These are phyloP conservation scores for Invenusta paracnida DNA, from an alignment of 2,888 invertebrate genomes.

Conservation along the genomic window DNA sequence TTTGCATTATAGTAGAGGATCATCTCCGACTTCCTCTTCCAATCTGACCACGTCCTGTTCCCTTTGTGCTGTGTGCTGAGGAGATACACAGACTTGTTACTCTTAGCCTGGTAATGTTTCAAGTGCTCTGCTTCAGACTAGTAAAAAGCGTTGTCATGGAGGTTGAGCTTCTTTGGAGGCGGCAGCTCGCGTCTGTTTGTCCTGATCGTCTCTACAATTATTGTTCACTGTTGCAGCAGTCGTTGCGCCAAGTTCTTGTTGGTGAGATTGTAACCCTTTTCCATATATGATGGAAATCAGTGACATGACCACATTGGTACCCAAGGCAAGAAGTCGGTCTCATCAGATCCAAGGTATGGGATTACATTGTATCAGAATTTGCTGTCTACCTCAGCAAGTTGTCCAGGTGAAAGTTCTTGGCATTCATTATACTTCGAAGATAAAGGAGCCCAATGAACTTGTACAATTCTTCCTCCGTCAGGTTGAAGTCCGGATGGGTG, in stretches of 20 bases:
- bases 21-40: constrained; percentile 27
- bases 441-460: constrained; percentile 23
- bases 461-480: constrained; percentile 13
- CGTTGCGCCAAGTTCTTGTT: too few species aligned
- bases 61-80: not conserved
- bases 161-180: not conserved
- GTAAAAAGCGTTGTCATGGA: not conserved
- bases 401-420: constrained; percentile 11
- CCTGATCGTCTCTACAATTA: not conserved
- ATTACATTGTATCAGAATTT: not conserved
- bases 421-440: constrained; percentile 25
- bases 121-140: not conserved
- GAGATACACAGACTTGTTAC: not conserved
- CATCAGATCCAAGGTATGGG: too few species aligned
- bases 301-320: too few species aligned
- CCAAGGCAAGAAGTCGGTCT: too few species aligned
- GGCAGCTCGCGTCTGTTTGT: not conserved
- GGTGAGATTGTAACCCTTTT: too few species aligned
- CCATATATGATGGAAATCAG: too few species aligned
- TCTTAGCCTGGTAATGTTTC: not conserved
- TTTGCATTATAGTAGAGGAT: constrained; percentile 27
- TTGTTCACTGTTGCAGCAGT: not conserved
- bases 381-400: constrained; percentile 1
- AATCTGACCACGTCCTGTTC: too few species aligned
- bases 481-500: constrained; percentile 27